phyloP scores from a whole-genome alignment of 2,888 invertebrate species.

The Hydroisotoma schaefferi region DNA sequence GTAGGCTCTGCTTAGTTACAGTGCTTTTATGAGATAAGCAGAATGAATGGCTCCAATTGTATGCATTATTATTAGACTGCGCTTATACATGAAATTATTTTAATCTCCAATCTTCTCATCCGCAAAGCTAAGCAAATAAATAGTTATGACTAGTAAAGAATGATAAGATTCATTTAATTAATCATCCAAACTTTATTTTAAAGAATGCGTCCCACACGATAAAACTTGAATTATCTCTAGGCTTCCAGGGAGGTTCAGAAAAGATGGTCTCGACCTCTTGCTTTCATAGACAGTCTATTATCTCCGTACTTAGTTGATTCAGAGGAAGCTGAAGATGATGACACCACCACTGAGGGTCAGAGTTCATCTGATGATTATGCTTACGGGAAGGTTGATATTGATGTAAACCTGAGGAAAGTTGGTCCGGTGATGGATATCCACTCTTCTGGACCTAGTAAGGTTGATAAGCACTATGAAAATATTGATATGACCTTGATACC shows the following conservation, averaged over 20 bases:
- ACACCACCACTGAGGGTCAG: constrained; percentile 7
- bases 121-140: no score
- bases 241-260: constrained; percentile 24
- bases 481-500: constrained; percentile 43
- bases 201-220: no score
- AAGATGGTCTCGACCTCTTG: constrained; percentile 22
- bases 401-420: constrained; percentile 31
- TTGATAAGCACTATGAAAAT: constrained; percentile 38
- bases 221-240: constrained; percentile 13
- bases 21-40: no score
- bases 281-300: constrained; percentile 26
- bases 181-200: no score
- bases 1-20: no score
- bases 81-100: no score
- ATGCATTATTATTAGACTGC: no score
- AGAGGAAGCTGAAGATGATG: constrained; percentile 21
- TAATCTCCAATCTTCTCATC: no score
- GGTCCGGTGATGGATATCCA: constrained; percentile 36
- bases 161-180: no score
- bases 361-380: not conserved
- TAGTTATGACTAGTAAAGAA: no score
- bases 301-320: constrained; percentile 31
- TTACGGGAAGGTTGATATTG: constrained; percentile 35
- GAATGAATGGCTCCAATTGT: no score
- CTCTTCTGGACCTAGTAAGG: constrained; percentile 16